Evolutionary conservation across 2,888 invertebrate genomes (phyloP), one percentile per base, ranked within the genome.

Genomic region (Mimas tiliae): DNA sequence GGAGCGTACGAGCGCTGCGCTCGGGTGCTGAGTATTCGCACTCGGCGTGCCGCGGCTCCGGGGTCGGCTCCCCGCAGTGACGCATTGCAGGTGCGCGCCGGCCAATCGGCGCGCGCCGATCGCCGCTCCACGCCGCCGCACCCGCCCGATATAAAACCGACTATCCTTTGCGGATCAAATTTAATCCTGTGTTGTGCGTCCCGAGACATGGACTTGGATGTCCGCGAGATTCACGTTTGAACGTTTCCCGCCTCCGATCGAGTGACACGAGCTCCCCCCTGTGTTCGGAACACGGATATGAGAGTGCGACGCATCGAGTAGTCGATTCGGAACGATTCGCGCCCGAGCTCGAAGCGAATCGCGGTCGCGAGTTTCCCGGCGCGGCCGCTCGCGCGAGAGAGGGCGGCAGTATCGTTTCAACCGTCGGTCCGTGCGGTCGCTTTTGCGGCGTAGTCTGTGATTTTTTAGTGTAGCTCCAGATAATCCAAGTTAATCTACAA

Each of bases 61-160:
- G 77, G 81, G 84, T 88, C 88, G 87, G 82, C 84, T 78, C 82
- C 88, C 90, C 91, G 91, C 93, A 91, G 89, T 96, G 96, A 96
- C 96, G 96, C 96, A 96, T 96, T 96, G 96, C 96, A 96, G 97
- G 96, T 96, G 96, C 95, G 95, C 95, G 94, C 89, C 94, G 94
- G 94, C 96, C 96, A 96, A 97, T 96, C 95, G 95, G 94, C 95
- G 95, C 94, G 94, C 95, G 93, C 92, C 91, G 95, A 94, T 94
- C 94, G 94, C 94, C 94, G 94, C 95, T 96, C 95, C 95, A 95
- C 95, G 95, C 95, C 95, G 95, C 95, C 95, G 95, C 96, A 94
- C 95, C 95, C 95, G 94, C 93, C 94, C 89, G 89, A 94, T 95
- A 95, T 95, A 95, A 95, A 95, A 95, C 94, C 94, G 90, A 93